Percentiles rank a stretch among this genome's conserved stretches.
phyloP scores from a whole-genome alignment of 2,888 invertebrate genomes.

The Caenorhabditis doughertyi region DNA sequence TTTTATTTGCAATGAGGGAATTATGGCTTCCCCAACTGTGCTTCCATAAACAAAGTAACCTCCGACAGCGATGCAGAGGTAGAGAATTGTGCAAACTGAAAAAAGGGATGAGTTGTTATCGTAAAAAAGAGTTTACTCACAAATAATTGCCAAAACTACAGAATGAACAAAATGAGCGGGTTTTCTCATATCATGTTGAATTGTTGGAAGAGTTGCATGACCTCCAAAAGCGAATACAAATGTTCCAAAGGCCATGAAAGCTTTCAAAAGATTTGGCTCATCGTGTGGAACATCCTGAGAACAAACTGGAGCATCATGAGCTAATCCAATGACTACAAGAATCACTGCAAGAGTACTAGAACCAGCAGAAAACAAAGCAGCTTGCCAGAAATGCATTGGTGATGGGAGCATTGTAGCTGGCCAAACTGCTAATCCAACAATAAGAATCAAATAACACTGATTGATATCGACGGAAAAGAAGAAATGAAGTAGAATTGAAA shows the following conservation, averaged over 20 bases:
- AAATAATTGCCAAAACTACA: constrained; percentile 64
- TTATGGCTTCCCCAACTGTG: constrained; percentile 69
- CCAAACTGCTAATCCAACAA: constrained; percentile 67
- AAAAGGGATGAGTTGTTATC: neutral
- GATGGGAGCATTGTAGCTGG: constrained; percentile 69
- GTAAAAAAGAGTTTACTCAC: constrained; percentile 43
- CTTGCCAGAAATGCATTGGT: constrained; percentile 73
- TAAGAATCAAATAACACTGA: constrained; percentile 67
- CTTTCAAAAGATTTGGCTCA: constrained; percentile 44
- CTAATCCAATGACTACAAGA: constrained; percentile 62
- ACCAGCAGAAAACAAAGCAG: constrained; percentile 69
- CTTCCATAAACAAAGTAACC: constrained; percentile 66
- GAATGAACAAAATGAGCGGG: constrained; percentile 72
- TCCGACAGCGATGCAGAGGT: constrained; percentile 61
- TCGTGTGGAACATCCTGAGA: constrained; percentile 58
- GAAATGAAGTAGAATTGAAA: constrained; percentile 68
- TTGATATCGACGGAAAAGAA: constrained; percentile 66
- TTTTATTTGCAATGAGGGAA: constrained; percentile 68
- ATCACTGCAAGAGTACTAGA: constrained; percentile 66
- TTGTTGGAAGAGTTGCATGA: constrained; percentile 72
- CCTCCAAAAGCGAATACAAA: constrained; percentile 70
- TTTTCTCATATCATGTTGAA: constrained; percentile 76
- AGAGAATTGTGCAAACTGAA: constrained; percentile 66
- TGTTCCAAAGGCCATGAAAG: constrained; percentile 70
- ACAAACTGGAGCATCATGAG: constrained; percentile 66